Evolutionary conservation across 1,140 invertebrate genomes (phyloP).

Genomic region (Epicauta chinensis): DNA sequence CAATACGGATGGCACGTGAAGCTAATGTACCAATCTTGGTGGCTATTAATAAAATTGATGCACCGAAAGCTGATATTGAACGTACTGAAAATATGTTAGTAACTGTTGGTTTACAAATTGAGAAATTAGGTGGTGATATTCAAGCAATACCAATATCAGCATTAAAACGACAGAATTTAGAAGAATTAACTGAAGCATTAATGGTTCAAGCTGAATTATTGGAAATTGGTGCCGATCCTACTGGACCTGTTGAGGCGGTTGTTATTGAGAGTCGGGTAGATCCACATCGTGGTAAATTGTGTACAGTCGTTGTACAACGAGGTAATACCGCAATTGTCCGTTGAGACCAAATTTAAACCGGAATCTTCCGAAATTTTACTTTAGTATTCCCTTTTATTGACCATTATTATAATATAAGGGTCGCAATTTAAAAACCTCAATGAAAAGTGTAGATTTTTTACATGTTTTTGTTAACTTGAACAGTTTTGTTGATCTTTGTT

Average conservation of each 20-base stretch:
- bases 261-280: conserved; percentile 84
- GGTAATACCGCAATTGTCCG: conserved; percentile 40
- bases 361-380: too few relatives aligned
- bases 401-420: too few relatives aligned
- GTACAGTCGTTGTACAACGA: conserved; percentile 81
- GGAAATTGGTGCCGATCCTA: conserved; percentile 74
- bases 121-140: conserved; percentile 87
- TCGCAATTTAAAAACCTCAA: too few relatives aligned
- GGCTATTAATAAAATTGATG: conserved; percentile 99
- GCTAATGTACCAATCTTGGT: conserved; percentile 91
- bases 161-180: conserved; percentile 73
- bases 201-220: conserved; percentile 82
- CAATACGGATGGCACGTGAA: conserved; percentile 67
- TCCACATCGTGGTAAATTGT: conserved; percentile 70
- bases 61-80: conserved; percentile 76
- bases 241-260: conserved; percentile 79
- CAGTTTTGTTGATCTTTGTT: too few relatives aligned
- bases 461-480: too few relatives aligned
- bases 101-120: conserved; percentile 73
- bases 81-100: conserved; percentile 67
- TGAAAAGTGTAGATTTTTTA: too few relatives aligned
- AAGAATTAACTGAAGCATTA: conserved; percentile 77
- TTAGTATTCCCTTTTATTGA: too few relatives aligned
- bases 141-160: conserved; percentile 92
- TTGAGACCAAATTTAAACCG: too few relatives aligned